These are phyloP conservation scores for Steatornis caripensis DNA, from an alignment of 2,113 vertebrate species.

Conservation along the genomic window DNA sequence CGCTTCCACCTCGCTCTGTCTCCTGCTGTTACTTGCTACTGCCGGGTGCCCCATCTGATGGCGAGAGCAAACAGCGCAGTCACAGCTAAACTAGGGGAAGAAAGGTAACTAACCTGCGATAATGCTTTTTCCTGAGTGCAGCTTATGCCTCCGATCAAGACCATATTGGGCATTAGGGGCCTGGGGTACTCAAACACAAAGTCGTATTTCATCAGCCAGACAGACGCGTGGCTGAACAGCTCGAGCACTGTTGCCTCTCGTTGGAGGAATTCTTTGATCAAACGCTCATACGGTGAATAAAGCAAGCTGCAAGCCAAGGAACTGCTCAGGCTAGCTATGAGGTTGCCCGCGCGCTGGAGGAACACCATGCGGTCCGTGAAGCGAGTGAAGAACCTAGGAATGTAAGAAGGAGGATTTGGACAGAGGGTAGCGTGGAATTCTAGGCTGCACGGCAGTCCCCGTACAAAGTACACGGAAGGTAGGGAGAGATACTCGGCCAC, in stretches of 20 bases:
- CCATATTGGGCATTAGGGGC: conserved; percentile 80
- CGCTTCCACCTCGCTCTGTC: background rate
- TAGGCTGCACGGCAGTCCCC: conserved; percentile 70
- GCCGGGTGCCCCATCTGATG: background rate
- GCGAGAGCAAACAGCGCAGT: background rate
- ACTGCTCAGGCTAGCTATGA: conserved; percentile 35
- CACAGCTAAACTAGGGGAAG: background rate
- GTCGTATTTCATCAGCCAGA: conserved; percentile 84
- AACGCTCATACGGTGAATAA: conserved; percentile 48
- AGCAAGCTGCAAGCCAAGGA: conserved; percentile 40
- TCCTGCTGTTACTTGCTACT: background rate
- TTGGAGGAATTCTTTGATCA: conserved; percentile 68
- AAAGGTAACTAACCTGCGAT: conserved; percentile 60
- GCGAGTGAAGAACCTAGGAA: conserved; percentile 65
- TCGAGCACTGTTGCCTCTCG: conserved; percentile 54
- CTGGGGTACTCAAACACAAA: conserved; percentile 78
- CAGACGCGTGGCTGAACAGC: conserved; percentile 67
- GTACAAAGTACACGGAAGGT: conserved; percentile 73
- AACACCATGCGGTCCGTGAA: conserved; percentile 73
- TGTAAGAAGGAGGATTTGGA: conserved; percentile 74
- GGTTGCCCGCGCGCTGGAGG: conserved; percentile 69
- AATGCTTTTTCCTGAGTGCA: conserved; percentile 69
- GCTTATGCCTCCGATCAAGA: conserved; percentile 77
- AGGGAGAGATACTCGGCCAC: conserved; percentile 74
- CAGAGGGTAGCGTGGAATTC: conserved; percentile 65